These are phyloP conservation scores for Sphenopsis melanotis DNA, from an alignment of 2,797 vertebrate genomes.

Conservation along the genomic window DNA sequence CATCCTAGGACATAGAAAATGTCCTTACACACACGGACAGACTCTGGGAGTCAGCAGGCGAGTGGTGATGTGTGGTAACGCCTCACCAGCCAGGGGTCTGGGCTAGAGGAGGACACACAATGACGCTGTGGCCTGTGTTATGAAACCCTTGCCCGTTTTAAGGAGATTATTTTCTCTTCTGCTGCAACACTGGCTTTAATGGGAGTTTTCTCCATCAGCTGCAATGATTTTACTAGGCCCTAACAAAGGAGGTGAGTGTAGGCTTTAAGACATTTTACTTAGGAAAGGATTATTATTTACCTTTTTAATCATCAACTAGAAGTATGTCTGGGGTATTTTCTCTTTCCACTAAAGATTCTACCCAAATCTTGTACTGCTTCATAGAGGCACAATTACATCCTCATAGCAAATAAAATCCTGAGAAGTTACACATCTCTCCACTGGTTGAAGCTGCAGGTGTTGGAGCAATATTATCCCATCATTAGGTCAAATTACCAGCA, in stretches of 20 bases:
- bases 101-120: background rate
- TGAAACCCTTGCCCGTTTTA: background rate
- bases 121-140: too few relatives aligned
- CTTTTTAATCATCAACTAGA: background rate
- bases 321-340: background rate
- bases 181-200: background rate
- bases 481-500: background rate
- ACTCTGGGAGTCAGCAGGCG: background rate
- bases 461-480: background rate
- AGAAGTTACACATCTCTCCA: background rate
- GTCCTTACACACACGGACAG: background rate
- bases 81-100: background rate
- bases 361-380: background rate
- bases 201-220: background rate
- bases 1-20: background rate
- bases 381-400: rapidly evolving
- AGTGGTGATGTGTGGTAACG: background rate
- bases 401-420: background rate
- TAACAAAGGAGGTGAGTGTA: background rate
- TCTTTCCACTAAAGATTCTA: background rate
- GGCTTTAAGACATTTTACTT: background rate
- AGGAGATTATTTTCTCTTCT: background rate
- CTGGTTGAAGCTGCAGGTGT: background rate
- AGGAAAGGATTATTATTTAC: background rate
- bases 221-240: background rate